Evolutionary conservation across 2,888 invertebrate species (phyloP).

Genomic region (Leptinotarsa peninsularis): DNA sequence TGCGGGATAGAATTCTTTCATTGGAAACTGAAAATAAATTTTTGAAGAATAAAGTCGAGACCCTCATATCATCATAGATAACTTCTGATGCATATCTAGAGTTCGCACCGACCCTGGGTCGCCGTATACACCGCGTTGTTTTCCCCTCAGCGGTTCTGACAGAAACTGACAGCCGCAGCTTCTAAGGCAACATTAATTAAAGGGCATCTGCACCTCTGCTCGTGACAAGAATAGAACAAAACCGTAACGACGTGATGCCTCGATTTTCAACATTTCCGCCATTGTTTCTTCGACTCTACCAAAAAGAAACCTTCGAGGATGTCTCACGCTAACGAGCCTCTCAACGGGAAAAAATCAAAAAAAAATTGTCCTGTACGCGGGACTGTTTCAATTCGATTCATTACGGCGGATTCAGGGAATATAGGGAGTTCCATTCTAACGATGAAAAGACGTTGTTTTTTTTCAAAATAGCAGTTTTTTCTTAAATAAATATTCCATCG

Average conservation of each 20-base stretch:
- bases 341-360: background rate
- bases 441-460: too few species aligned
- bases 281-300: constrained; percentile 3
- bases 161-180: constrained; percentile 26
- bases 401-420: too few species aligned
- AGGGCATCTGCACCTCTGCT: constrained; percentile 38
- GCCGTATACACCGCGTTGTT: background rate
- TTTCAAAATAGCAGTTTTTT: too few species aligned
- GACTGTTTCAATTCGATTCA: too few species aligned
- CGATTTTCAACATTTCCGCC: constrained; percentile 14
- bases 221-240: constrained; percentile 39
- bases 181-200: constrained; percentile 25
- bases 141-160: constrained; percentile 10
- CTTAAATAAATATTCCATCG: too few species aligned
- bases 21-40: too few species aligned
- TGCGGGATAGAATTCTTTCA: too few species aligned
- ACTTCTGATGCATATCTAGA: background rate
- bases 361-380: background rate
- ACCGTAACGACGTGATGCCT: constrained; percentile 14
- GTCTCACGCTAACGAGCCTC: background rate
- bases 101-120: background rate
- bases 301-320: constrained; percentile 12
- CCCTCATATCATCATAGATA: background rate
- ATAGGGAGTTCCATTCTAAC: too few species aligned
- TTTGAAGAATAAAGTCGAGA: too few species aligned